These are phyloP conservation scores for Amphiduros pacificus DNA, from an alignment of 2,888 invertebrate species.

Conservation along the genomic window DNA sequence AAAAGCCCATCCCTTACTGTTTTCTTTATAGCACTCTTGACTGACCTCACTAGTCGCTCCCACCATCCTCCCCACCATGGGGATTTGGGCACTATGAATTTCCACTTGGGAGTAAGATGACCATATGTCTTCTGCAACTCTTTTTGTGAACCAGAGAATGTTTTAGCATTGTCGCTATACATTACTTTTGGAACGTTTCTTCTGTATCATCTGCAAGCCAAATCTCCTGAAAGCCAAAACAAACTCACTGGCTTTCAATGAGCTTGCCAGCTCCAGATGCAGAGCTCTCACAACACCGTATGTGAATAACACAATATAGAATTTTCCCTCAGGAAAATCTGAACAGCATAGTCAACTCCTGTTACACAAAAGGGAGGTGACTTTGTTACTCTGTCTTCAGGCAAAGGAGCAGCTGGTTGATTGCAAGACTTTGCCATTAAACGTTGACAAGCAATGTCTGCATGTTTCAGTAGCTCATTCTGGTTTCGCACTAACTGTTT, in stretches of 20 bases:
- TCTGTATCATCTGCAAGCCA: too few relatives aligned
- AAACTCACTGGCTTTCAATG: neutral
- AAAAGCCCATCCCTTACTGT: neutral
- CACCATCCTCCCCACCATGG: constrained; percentile 25
- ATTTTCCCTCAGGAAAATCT: neutral
- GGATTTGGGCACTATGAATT: constrained; percentile 8
- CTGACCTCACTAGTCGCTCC: constrained; percentile 10
- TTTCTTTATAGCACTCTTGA: constrained; percentile 3
- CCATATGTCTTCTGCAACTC: neutral
- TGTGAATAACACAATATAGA: neutral
- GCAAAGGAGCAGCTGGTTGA: constrained; percentile 1
- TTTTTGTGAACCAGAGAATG: neutral
- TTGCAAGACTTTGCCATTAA: neutral
- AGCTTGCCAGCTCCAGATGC: neutral
- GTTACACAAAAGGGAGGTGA: constrained; percentile 1
- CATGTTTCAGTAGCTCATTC: neutral
- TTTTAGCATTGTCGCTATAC: neutral
- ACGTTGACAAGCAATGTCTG: neutral
- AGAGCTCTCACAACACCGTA: neutral
- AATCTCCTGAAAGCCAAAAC: neutral
- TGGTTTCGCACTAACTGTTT: neutral
- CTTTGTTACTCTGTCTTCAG: neutral
- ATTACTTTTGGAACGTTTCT: neutral
- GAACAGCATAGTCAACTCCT: constrained; percentile 19
- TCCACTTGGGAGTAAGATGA: constrained; percentile 7